Evolutionary conservation across 2,113 vertebrate genomes (phyloP).

Genomic region (Tricholaema leucomelas): DNA sequence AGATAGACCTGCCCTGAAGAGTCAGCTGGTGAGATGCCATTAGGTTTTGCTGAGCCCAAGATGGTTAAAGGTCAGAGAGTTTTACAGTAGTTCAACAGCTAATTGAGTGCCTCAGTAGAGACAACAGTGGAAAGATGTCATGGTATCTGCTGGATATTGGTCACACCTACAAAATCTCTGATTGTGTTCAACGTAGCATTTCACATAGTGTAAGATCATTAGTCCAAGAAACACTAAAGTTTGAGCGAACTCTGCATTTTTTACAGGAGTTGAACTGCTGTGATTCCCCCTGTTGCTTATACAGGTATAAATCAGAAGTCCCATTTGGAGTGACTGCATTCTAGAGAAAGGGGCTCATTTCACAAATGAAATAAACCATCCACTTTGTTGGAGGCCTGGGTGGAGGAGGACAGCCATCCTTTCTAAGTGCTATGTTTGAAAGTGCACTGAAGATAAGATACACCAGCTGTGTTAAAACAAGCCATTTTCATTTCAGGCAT

Average conservation of each 20-base stretch:
- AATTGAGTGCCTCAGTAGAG: neutral
- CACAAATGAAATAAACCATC: neutral
- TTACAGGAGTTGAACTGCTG: neutral
- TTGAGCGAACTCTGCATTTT: neutral
- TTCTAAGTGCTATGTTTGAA: neutral
- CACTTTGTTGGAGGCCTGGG: neutral
- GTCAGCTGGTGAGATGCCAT: neutral
- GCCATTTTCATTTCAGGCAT: conserved; percentile 1
- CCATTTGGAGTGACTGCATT: neutral
- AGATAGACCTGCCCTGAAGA: neutral
- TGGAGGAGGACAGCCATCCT: neutral
- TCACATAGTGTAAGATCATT: neutral
- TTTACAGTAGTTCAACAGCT: neutral
- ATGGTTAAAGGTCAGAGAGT: neutral
- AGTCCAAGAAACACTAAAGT: neutral
- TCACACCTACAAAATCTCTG: neutral
- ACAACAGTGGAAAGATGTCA: neutral
- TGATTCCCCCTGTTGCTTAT: neutral
- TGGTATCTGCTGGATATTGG: neutral
- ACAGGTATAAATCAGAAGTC: neutral
- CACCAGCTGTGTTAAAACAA: conserved; percentile 51
- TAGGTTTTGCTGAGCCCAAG: neutral
- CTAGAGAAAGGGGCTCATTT: neutral
- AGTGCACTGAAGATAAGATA: conserved; percentile 14
- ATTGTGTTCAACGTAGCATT: neutral